Base-by-base conservation (phyloP, 2,888 invertebrate genomes). In the Leucophenga montana region DNA sequence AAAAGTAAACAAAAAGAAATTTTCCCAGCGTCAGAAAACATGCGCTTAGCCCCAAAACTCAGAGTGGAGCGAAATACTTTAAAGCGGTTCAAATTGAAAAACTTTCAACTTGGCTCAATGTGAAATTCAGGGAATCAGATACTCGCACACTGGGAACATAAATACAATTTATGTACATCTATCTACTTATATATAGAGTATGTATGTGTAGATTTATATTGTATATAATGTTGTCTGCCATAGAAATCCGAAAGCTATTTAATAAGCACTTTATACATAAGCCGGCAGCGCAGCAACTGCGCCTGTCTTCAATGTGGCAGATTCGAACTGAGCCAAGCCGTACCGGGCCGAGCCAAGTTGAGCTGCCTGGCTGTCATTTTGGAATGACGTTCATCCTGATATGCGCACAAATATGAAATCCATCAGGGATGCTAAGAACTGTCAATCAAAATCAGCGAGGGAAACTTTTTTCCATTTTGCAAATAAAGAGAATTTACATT, bases 401-500 rank as follows among this genome's bases (percentile, higher is more conserved):
- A 68, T 72, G 77, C 78, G 78, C 82, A 80, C 81, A 82, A 85
- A 84, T 84, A 86, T 82, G 79, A 83, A 87, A 87, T 86, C 86
- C 86, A 87, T 87, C 87, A 86, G 86, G 87, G 87, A 86, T 84
- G 80, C 85, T 81, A 77, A 80, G 83, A 84, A 84, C 87, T 87
- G 87, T 87, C 87, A 87, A 87, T 87, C 87, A 87, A 87, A 87
- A 84, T 81, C 81, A 82, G 81, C 78, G 83, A 84, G 80, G 80
- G 82, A 86, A 86, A 85, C 79, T 82, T 86, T 86, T 80, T 74
- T 22, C 22, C 6, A 69, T 56, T 48, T 22, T 69, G 22, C 27
- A 67, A 57, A 69, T 73, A 66, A 67, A 46, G 6, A 46, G 77
- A 80, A 83, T 82, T 82, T 83, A 83, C 79, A 81, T 83, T 80